These are phyloP conservation scores for Plecturocebus donacophilus DNA, from an alignment of 2,113 vertebrate species.

Conservation along the genomic window DNA sequence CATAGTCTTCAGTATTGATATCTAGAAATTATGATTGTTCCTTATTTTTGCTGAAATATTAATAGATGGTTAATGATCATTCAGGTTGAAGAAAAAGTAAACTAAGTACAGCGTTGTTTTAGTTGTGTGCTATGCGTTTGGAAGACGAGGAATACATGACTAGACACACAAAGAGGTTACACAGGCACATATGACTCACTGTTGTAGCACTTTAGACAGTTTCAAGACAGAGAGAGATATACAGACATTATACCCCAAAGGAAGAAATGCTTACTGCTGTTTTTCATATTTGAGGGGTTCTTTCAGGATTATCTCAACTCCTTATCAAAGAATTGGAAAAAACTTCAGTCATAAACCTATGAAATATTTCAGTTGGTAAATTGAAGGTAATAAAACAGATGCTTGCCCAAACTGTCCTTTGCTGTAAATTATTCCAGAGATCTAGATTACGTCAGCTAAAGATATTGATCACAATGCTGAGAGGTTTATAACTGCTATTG, in stretches of 20 bases:
- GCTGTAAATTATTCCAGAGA: conserved; percentile 74
- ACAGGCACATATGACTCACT: neutral
- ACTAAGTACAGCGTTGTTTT: neutral
- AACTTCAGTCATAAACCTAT: conserved; percentile 66
- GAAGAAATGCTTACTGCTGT: conserved; percentile 23
- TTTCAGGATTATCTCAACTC: conserved; percentile 59
- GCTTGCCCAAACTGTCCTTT: conserved; percentile 72
- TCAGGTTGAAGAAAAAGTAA: neutral
- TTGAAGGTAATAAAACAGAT: conserved; percentile 77
- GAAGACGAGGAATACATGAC: neutral
- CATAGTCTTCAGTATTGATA: neutral
- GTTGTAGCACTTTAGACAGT: neutral
- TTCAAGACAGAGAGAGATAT: neutral
- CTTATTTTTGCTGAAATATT: neutral
- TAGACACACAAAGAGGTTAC: neutral
- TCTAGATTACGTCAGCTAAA: conserved; percentile 78
- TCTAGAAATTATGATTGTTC: neutral
- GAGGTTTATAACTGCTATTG: conserved; percentile 81
- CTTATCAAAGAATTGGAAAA: conserved; percentile 65
- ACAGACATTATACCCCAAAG: conserved; percentile 12
- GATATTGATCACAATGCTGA: conserved; percentile 76
- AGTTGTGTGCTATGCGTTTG: neutral
- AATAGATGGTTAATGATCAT: neutral
- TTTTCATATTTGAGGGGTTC: conserved; percentile 54
- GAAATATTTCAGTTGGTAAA: conserved; percentile 77